Conservation (phyloP, 1,140 invertebrate species). For the Drosophila kikkawai region DNA sequence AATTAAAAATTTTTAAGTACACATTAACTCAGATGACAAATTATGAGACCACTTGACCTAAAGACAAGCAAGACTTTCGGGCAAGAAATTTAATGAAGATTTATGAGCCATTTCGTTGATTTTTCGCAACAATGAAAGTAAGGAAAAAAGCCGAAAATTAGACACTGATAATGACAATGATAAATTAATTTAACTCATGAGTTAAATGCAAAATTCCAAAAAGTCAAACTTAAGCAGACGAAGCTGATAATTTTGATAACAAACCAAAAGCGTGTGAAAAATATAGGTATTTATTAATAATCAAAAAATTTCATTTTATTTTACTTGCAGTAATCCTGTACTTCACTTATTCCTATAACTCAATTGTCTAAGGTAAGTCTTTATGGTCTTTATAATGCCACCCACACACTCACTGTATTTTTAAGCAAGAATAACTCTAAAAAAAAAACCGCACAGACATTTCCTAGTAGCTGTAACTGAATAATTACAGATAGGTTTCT, state of each 20-base stretch:
- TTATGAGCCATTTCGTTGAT: slow-evolving; percentile 22
- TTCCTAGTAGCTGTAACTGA: slow-evolving; percentile 45
- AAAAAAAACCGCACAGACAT: slow-evolving; percentile 25
- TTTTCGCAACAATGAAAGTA: slow-evolving; percentile 23
- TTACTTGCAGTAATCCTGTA: not conserved
- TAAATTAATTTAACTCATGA: slow-evolving; percentile 50
- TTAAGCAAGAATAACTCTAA: slow-evolving; percentile 2
- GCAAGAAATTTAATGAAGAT: slow-evolving; percentile 33
- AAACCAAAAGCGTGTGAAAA: not conserved
- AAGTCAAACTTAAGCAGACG: slow-evolving; percentile 18
- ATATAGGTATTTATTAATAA: not conserved
- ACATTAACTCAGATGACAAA: not conserved
- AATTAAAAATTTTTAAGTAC: not conserved
- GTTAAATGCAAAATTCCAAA: slow-evolving; percentile 23
- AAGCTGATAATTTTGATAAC: slow-evolving; percentile 25
- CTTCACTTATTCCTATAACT: not conserved
- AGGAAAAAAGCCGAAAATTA: slow-evolving; percentile 33
- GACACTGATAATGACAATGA: slow-evolving; percentile 64
- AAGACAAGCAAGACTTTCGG: not conserved
- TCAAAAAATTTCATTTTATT: not conserved
- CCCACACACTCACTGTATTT: slow-evolving; percentile 3
- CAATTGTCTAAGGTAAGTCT: slow-evolving; percentile 20
- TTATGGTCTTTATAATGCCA: not conserved
- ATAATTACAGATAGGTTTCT: slow-evolving; percentile 34
- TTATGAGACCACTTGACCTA: slow-evolving; percentile 6